Conservation (phyloP, 2,888 invertebrate genomes). For the Lasioglossum malachurum region DNA sequence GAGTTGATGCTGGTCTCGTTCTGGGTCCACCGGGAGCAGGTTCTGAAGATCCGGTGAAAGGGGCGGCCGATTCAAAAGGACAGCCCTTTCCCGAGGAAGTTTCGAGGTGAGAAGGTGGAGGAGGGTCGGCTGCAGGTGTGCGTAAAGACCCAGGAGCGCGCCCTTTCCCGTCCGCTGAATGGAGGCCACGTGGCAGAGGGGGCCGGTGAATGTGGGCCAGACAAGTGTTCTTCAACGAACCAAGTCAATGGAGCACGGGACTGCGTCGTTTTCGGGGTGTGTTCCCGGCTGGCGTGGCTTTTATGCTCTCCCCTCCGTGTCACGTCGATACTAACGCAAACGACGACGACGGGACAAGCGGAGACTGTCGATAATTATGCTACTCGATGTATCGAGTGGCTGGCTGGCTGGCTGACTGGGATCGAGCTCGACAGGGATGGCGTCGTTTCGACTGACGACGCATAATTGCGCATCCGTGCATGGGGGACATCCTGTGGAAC, state of each 20-base stretch:
- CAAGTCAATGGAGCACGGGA: conserved; percentile 74
- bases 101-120: conserved; percentile 22
- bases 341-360: conserved; percentile 26
- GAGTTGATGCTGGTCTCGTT: neutral
- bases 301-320: neutral
- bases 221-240: conserved; percentile 75
- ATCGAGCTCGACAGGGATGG: conserved; percentile 43
- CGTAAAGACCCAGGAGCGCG: conserved; percentile 48
- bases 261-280: conserved; percentile 10
- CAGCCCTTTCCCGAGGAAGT: conserved; percentile 22
- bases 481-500: conserved; percentile 23
- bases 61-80: conserved; percentile 42
- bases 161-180: conserved; percentile 66
- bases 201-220: conserved; percentile 72
- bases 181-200: conserved; percentile 69
- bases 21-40: neutral
- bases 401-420: conserved; percentile 23
- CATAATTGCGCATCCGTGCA: conserved; percentile 61
- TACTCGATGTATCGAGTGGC: conserved; percentile 44
- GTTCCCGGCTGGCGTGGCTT: neutral
- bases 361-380: conserved; percentile 59
- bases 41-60: neutral
- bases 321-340: conserved; percentile 13
- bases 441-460: conserved; percentile 50
- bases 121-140: conserved; percentile 49